Base-by-base conservation (phyloP, 2,888 invertebrate species). In the Melolontha melolontha region DNA sequence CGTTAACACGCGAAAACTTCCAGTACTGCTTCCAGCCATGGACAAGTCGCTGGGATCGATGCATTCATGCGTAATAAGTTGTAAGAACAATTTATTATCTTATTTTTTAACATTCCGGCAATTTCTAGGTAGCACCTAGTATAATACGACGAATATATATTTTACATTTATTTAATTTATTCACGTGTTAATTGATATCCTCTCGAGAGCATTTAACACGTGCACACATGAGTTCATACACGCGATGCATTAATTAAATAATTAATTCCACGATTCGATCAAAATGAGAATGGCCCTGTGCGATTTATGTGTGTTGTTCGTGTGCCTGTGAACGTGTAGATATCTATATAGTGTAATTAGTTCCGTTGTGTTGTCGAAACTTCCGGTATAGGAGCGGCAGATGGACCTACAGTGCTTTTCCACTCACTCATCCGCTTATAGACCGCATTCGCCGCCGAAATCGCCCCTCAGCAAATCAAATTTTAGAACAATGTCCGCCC, bases 191-290 rank as follows among this genome's bases (percentile, higher is more conserved):
- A 34, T 1, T 34, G 8, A 10, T 34, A 34, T 8, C 10, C 34
- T 6, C 10, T 34, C 8, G 34, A 34, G 34, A 10, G 34, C 34
- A 34, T 34, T 34, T 34, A 34, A 34, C 34, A 29, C n/a, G n/a
- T 5, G 29, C 29, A 51, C 27, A 27, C 8, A 12, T 27, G 12
- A 27, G 11, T 12, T 29, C 51, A n/a, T 51, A 51, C 51, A 27
- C 34, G 11, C 51, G 29, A 29, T 34, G 11, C 55, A 55, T 41
- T 41, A 59, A 59, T 59, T 29, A 59, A 44, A 44, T 59, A 42
- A 59, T 59, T 44, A 59, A 44, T 59, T 54, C 29, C 44, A 34
- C 22, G 59, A 47, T 62, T 34, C 11, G 47, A 47, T 62, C 47
- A 62, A 47, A 22, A 16, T 27, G 17, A 41, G 42, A 34, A 34